Conservation (phyloP, 2,797 vertebrate species). For the Carapus acus region DNA sequence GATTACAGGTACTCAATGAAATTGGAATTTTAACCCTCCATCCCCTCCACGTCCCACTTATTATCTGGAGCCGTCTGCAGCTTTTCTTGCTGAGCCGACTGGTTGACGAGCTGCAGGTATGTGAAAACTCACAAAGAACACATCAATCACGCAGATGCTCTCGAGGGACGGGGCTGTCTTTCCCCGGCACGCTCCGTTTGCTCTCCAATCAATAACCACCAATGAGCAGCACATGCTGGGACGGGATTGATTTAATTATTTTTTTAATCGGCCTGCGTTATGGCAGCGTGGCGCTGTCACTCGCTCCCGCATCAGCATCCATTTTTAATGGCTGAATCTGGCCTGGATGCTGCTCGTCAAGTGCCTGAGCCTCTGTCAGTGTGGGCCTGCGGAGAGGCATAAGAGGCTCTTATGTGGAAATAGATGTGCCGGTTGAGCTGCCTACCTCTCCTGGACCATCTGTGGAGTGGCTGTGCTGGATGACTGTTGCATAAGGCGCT, state of each 20-base stretch:
- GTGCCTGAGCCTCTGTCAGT: conserved; percentile 62
- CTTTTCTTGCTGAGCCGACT: conserved; percentile 48
- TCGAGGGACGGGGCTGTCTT: conserved; percentile 31
- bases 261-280: conserved; percentile 33
- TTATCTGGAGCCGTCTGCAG: conserved; percentile 41
- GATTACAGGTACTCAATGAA: conserved; percentile 43
- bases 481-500: conserved; percentile 60
- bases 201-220: conserved; percentile 61
- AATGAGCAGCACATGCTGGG: conserved; percentile 37
- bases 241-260: conserved; percentile 33
- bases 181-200: conserved; percentile 37
- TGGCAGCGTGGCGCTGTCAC: conserved; percentile 55
- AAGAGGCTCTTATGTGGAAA: conserved; percentile 65
- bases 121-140: conserved; percentile 33
- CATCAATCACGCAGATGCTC: conserved; percentile 56
- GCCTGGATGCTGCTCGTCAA: conserved; percentile 61
- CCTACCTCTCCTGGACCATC: conserved; percentile 67
- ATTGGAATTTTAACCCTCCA: conserved; percentile 47
- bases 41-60: conserved; percentile 48
- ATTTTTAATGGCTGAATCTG: conserved; percentile 68
- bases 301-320: conserved; percentile 56
- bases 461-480: conserved; percentile 57
- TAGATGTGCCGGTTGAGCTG: conserved; percentile 63
- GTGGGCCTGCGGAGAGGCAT: conserved; percentile 61
- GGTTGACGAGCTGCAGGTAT: conserved; percentile 42